Percentiles rank a stretch among this genome's conserved stretches.
These are phyloP conservation scores for Dryobotodes eremita DNA, from an alignment of 2,888 invertebrate species.

Conservation along the genomic window DNA sequence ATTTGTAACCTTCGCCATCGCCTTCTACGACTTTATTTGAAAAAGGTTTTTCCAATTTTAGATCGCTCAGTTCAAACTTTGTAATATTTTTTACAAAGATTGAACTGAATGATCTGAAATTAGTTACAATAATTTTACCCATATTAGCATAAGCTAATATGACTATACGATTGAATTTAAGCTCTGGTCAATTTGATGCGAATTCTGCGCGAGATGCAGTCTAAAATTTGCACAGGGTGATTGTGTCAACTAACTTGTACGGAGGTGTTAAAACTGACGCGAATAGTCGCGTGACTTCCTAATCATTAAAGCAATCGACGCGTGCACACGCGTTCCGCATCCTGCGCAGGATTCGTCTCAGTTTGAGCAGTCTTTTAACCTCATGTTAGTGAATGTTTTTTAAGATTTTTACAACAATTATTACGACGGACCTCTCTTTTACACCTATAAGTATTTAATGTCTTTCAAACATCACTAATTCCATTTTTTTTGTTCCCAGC, in stretches of 20 bases:
- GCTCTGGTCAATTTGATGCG: neutral
- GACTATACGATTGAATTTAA: neutral
- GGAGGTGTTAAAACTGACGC: neutral
- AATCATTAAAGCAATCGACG: neutral
- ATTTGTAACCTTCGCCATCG: neutral
- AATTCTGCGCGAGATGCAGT: too few species aligned
- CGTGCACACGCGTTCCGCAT: neutral
- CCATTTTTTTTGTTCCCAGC: conserved; percentile 85
- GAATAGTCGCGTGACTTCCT: neutral
- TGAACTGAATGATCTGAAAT: neutral
- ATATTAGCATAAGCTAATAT: neutral
- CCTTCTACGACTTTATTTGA: neutral
- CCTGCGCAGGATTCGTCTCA: neutral
- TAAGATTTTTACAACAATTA: neutral
- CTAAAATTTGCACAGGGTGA: neutral
- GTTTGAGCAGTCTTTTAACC: neutral
- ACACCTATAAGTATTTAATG: neutral
- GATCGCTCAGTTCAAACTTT: neutral
- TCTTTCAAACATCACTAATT: neutral
- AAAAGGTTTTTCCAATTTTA: neutral
- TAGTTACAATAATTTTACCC: neutral
- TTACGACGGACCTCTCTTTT: neutral
- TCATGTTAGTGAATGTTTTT: neutral
- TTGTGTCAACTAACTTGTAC: neutral
- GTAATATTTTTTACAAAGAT: neutral